Conservation (phyloP, 2,113 vertebrate genomes). For the Erinaceus europaeus region DNA sequence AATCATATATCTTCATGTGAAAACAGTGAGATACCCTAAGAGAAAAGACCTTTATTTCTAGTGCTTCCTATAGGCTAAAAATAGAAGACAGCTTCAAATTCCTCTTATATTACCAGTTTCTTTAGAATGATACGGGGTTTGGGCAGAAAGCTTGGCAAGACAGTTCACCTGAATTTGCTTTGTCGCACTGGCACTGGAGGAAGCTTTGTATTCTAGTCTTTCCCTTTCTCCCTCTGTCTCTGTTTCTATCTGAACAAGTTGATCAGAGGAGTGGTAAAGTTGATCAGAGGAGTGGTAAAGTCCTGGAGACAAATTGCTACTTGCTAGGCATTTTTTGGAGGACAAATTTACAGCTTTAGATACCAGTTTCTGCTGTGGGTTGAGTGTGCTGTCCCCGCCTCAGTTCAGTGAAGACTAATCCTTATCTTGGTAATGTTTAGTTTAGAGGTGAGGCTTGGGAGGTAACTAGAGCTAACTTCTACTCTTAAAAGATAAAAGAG, state of each 20-base stretch:
- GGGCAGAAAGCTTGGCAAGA: too few relatives aligned
- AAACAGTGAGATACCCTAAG: constrained; percentile 10
- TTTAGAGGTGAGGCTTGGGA: not conserved
- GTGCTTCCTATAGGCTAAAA: not conserved
- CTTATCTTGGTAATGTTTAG: not conserved
- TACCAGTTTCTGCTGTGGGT: not conserved
- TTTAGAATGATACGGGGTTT: not conserved
- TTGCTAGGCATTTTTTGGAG: not conserved
- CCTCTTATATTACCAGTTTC: not conserved
- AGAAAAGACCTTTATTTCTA: not conserved
- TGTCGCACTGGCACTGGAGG: too few relatives aligned
- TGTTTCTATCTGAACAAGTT: too few relatives aligned
- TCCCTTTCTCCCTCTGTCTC: not conserved
- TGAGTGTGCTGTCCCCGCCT: not conserved
- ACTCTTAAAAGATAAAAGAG: not conserved
- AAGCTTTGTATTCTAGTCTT: not conserved
- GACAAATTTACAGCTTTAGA: not conserved
- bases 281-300: too few relatives aligned
- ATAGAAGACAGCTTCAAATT: not conserved
- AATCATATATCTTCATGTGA: not conserved
- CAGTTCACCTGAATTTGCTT: too few relatives aligned
- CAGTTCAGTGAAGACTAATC: not conserved
- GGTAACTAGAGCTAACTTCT: too few relatives aligned
- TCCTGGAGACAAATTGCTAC: constrained; percentile 19
- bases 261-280: too few relatives aligned